These are phyloP conservation scores for Schlechtendalia chinensis DNA, from an alignment of 1,140 invertebrate genomes.

Conservation along the genomic window DNA sequence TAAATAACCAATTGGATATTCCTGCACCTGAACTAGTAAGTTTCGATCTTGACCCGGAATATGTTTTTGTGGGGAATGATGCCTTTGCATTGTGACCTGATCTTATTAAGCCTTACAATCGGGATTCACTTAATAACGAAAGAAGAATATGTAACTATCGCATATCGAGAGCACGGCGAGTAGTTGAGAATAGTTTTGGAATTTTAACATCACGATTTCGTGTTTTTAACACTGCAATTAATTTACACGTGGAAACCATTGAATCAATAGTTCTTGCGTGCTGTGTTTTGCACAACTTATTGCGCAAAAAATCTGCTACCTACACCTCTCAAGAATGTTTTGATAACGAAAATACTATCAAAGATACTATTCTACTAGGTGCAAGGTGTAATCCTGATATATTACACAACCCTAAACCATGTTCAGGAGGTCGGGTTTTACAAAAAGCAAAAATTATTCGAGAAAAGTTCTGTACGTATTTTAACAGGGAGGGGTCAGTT, in stretches of 20 bases:
- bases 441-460: slow-evolving; percentile 31
- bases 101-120: slow-evolving; percentile 27
- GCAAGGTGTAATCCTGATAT: slow-evolving; percentile 36
- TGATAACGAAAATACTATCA: slow-evolving; percentile 35
- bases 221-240: slow-evolving; percentile 25
- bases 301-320: slow-evolving; percentile 48
- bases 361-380: slow-evolving; percentile 37
- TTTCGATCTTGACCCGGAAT: slow-evolving; percentile 48
- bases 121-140: slow-evolving; percentile 6
- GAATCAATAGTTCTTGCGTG: slow-evolving; percentile 54
- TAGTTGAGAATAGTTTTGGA: slow-evolving; percentile 29
- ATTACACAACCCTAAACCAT: slow-evolving; percentile 32
- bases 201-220: slow-evolving; percentile 44
- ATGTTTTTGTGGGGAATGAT: slow-evolving; percentile 44
- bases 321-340: slow-evolving; percentile 33
- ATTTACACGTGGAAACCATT: slow-evolving; percentile 51
- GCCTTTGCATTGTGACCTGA: slow-evolving; percentile 26
- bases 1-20: slow-evolving; percentile 51
- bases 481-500: slow-evolving; percentile 35
- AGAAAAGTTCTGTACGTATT: slow-evolving; percentile 38
- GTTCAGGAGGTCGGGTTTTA: slow-evolving; percentile 40
- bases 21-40: slow-evolving; percentile 55
- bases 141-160: slow-evolving; percentile 42
- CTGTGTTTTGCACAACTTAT: slow-evolving; percentile 54
- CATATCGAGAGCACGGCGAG: slow-evolving; percentile 20